A percentile compares a stretch with the other conserved stretches of the same genome.
phyloP scores from a whole-genome alignment of 2,113 vertebrate species.

The Sakesphorus luctuosus region DNA sequence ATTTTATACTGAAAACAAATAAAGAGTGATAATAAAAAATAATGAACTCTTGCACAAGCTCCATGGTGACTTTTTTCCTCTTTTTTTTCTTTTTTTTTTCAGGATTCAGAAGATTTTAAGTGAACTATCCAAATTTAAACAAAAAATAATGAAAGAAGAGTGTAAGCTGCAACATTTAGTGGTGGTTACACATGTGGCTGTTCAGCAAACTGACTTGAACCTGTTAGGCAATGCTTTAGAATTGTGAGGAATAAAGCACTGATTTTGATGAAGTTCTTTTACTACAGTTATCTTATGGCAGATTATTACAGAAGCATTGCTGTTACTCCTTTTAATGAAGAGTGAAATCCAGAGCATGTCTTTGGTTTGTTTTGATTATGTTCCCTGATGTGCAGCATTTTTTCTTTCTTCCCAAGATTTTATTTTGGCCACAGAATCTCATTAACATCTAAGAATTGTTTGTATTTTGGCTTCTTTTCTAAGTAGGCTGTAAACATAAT shows the following conservation, averaged over 20 bases:
- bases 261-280: background rate
- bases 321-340: background rate
- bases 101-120: background rate
- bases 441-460: slow-evolving; percentile 49
- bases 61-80: background rate
- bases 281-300: background rate
- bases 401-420: slow-evolving; percentile 33
- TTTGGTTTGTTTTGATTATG: slow-evolving; percentile 34
- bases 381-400: background rate
- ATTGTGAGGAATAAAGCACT: background rate
- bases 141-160: background rate
- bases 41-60: background rate
- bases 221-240: background rate
- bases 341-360: background rate
- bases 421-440: slow-evolving; percentile 56
- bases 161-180: background rate
- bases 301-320: background rate
- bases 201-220: background rate
- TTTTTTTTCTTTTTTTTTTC: background rate
- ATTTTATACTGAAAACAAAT: background rate
- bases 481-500: slow-evolving; percentile 9
- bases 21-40: background rate
- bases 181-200: background rate
- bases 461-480: slow-evolving; percentile 49
- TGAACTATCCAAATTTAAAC: background rate